These are phyloP conservation scores for Apodemia duryi DNA, from an alignment of 2,888 invertebrate genomes.

Conservation along the genomic window DNA sequence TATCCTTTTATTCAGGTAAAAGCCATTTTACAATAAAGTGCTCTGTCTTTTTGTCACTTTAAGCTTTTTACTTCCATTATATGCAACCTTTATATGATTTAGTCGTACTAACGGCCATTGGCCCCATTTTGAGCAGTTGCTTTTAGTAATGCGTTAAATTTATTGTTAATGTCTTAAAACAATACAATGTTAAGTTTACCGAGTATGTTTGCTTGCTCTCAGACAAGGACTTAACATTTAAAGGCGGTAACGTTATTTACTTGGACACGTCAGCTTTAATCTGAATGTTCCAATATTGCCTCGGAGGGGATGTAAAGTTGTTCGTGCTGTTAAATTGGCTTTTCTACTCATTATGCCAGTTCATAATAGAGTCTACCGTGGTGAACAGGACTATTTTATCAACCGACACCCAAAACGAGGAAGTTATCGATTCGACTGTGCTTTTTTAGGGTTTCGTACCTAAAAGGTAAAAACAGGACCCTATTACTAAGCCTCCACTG, in stretches of 20 bases:
- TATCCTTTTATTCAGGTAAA: slow-evolving; percentile 4
- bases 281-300: background rate
- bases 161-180: slow-evolving; percentile 14
- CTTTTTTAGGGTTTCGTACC: too few species aligned
- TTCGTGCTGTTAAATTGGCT: background rate
- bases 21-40: background rate
- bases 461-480: too few species aligned
- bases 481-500: too few species aligned
- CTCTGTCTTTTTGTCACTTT: slow-evolving; percentile 14
- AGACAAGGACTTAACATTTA: background rate
- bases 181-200: slow-evolving; percentile 10
- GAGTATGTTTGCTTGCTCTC: slow-evolving; percentile 6
- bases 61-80: slow-evolving; percentile 1
- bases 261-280: background rate
- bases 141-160: slow-evolving; percentile 4
- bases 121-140: background rate
- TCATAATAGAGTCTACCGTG: background rate
- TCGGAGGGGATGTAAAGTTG: background rate
- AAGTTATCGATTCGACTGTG: too few species aligned
- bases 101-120: slow-evolving; percentile 6
- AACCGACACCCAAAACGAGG: too few species aligned
- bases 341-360: background rate
- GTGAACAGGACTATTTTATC: too few species aligned
- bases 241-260: slow-evolving; percentile 1
- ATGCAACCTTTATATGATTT: slow-evolving; percentile 1